Evolutionary conservation across 2,888 invertebrate genomes (phyloP), one percentile per base, ranked within the genome.

Genomic region (Laothoe populi): DNA sequence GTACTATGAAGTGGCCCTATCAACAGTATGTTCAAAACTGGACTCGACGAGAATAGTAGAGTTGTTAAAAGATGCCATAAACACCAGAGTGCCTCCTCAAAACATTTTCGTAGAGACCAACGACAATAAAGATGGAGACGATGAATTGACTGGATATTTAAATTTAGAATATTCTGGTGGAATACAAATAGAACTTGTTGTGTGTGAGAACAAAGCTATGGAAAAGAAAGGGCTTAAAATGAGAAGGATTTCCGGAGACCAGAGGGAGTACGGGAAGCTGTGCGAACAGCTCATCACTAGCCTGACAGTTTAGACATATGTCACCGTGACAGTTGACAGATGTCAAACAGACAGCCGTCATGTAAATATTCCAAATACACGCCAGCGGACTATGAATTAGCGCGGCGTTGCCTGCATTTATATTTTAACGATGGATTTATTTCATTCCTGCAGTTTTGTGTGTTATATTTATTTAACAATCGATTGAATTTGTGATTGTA

Each of bases 211-310:
- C 68, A 94, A 96, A 75, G 90, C 93, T 45, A 94, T 95, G 78
- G 95, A 96, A 77, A 95, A 95, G 59, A 97, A 97, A 73, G 97
- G 97, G 7, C 93, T 98, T 73, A 97, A 97, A 74, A 95, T 98
- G 95, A 91, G 97, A 62, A 92, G 97, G 78, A 97, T 98, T 74
- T 97, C 97, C 0, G 98, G 98, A 4, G 98, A 98, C 86, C 97
- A 97, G 85, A 93, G 96, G 72, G 97, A 97, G 80, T 98, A 97
- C 80, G 97, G 96, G 67, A 96, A 97, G 84, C 93, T 98, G 45
- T 98, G 98, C 85, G 96, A 97, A 81, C 97, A 97, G 87, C 88
- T 98, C 74, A 97, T 98, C 64, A 96, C 96, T 59, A 97, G 97
- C 81, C 95, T 98, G 93, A 96, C 96, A 63, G 96, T 96, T 81